phyloP scores from a whole-genome alignment of 2,113 vertebrate genomes.

The Nibea coibor region DNA sequence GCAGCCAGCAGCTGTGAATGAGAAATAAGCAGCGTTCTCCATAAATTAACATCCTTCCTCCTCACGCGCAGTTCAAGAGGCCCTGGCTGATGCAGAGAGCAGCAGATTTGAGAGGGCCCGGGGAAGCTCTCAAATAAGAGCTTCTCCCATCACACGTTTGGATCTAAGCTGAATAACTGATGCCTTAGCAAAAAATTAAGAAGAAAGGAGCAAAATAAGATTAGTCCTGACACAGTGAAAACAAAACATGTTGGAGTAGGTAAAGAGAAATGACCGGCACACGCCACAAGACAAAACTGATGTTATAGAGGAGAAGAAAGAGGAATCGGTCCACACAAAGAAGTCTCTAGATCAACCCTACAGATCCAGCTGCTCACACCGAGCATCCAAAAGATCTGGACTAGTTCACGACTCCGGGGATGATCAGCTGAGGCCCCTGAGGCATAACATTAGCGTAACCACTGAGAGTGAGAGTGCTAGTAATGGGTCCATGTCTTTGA shows the following conservation, averaged over 20 bases:
- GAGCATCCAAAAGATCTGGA: constrained; percentile 23
- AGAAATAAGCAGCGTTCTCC: constrained; percentile 59
- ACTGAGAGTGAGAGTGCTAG: constrained; percentile 30
- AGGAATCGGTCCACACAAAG: constrained; percentile 16
- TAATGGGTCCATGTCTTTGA: constrained; percentile 38
- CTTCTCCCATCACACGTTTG: constrained; percentile 47
- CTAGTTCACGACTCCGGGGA: constrained; percentile 13
- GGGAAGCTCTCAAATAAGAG: constrained; percentile 56
- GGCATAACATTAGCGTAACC: constrained; percentile 45
- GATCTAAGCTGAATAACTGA: constrained; percentile 65
- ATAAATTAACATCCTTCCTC: constrained; percentile 71
- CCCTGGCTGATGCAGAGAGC: constrained; percentile 47
- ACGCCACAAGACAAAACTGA: neutral
- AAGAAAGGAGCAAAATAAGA: constrained; percentile 33
- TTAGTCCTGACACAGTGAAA: constrained; percentile 5
- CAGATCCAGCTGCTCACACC: constrained; percentile 12
- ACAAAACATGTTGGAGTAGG: neutral
- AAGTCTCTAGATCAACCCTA: constrained; percentile 12
- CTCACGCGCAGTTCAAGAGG: constrained; percentile 37
- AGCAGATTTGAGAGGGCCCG: constrained; percentile 11
- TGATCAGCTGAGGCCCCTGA: constrained; percentile 37
- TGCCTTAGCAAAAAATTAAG: constrained; percentile 32
- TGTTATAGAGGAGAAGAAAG: neutral
- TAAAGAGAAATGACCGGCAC: constrained; percentile 6
- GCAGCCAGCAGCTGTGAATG: constrained; percentile 64